Evolutionary conservation across 2,113 vertebrate species (phyloP).

Genomic region (Gnathonemus echidnorhynchus): DNA sequence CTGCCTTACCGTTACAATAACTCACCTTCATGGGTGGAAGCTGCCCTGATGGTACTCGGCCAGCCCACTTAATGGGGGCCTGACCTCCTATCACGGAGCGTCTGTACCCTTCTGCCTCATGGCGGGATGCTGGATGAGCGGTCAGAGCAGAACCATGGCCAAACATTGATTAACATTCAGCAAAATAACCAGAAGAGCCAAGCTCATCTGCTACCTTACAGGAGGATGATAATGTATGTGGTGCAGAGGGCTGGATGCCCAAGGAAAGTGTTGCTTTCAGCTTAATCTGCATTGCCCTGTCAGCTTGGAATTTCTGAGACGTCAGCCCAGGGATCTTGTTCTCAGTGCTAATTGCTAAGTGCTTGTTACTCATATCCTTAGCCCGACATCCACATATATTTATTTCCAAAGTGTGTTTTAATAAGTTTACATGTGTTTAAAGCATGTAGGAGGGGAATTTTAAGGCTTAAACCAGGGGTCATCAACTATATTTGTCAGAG

Average conservation of each 20-base stretch:
- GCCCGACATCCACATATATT: too few relatives aligned
- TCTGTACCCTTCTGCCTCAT: not conserved
- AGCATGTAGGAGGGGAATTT: too few relatives aligned
- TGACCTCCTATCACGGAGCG: not conserved
- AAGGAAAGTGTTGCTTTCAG: not conserved
- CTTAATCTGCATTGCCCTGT: not conserved
- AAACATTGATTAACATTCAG: not conserved
- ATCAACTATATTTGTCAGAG: too few relatives aligned
- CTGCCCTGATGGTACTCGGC: not conserved
- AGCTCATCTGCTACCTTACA: not conserved
- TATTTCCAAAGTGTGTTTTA: too few relatives aligned
- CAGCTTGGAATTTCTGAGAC: not conserved
- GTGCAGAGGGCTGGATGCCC: not conserved
- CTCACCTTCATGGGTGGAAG: not conserved
- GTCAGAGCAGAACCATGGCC: not conserved
- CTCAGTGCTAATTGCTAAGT: not conserved
- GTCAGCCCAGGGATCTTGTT: not conserved
- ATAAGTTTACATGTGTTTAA: too few relatives aligned
- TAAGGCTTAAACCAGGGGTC: too few relatives aligned
- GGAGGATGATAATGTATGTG: not conserved
- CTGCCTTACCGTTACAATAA: not conserved
- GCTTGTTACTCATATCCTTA: too few relatives aligned
- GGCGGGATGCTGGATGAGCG: not conserved
- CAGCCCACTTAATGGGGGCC: not conserved
- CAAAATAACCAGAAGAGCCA: not conserved